Conservation (phyloP, 1,140 invertebrate genomes). For the Megalopta genalis region DNA sequence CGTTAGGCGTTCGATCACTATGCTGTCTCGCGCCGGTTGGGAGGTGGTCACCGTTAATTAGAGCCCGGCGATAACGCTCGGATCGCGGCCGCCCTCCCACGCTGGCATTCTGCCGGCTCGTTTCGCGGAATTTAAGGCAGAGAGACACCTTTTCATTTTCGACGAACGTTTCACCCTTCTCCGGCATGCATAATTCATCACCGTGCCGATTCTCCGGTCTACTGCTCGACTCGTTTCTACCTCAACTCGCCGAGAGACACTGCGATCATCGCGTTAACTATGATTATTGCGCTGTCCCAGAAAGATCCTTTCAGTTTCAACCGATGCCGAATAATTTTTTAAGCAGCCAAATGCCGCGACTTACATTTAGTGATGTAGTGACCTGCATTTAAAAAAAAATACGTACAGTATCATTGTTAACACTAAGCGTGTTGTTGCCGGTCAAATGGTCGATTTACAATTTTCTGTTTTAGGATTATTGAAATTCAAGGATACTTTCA, state of each 20-base stretch:
- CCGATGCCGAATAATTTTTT: too few species aligned
- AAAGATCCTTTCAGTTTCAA: too few species aligned
- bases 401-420: too few species aligned
- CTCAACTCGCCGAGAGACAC: neutral
- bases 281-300: too few species aligned
- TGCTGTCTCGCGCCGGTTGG: neutral
- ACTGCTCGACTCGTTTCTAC: neutral
- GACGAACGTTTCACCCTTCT: neutral
- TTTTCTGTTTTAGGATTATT: too few species aligned
- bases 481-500: too few species aligned
- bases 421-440: too few species aligned
- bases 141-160: slow-evolving; percentile 27
- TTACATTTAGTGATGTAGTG: too few species aligned
- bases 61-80: slow-evolving; percentile 5
- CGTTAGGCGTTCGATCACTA: neutral
- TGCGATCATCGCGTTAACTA: neutral
- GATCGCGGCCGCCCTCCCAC: neutral
- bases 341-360: too few species aligned
- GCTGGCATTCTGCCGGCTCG: slow-evolving; percentile 19
- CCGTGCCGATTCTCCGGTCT: slow-evolving; percentile 12
- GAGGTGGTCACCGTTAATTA: slow-evolving; percentile 18
- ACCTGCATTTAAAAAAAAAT: too few species aligned
- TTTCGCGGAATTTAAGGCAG: slow-evolving; percentile 9
- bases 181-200: slow-evolving; percentile 44
- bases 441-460: too few species aligned